These are phyloP conservation scores for Astropecten irregularis DNA, from an alignment of 53 echinoderm and acorn worm genomes.

Conservation along the genomic window DNA sequence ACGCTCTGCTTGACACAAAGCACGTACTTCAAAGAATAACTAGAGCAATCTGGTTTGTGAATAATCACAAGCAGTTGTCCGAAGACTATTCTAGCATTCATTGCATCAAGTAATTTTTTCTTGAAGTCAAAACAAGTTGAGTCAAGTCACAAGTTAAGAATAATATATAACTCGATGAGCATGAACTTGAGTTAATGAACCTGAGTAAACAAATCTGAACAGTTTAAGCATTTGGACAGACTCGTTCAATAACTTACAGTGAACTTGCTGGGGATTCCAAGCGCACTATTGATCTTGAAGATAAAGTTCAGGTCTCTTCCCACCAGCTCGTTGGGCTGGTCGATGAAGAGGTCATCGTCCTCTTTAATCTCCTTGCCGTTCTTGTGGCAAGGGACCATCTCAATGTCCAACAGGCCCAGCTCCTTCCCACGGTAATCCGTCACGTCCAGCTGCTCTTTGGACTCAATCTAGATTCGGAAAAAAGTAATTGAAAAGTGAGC, in stretches of 20 bases:
- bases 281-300: conserved; percentile 76
- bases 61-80: too few species aligned
- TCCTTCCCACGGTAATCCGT: conserved; percentile 83
- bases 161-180: too few species aligned
- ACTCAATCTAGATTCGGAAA: conserved; percentile 78
- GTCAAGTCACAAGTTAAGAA: too few species aligned
- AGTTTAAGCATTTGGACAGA: too few species aligned
- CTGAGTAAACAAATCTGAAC: too few species aligned
- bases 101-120: too few species aligned
- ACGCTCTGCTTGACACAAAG: too few species aligned
- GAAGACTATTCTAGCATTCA: too few species aligned
- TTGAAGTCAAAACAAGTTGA: too few species aligned
- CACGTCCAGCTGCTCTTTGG: conserved; percentile 84
- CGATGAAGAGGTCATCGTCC: conserved; percentile 94
- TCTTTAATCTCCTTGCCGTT: conserved; percentile 94
- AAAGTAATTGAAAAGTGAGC: background rate
- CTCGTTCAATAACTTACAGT: conserved; percentile 87
- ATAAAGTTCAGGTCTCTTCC: conserved; percentile 85
- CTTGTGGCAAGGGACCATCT: conserved; percentile 81
- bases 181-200: too few species aligned
- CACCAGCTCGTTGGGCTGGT: conserved; percentile 94
- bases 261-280: conserved; percentile 86
- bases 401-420: conserved; percentile 82
- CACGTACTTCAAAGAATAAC: too few species aligned
- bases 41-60: too few species aligned